Base-by-base conservation (phyloP, 2,113 vertebrate species). In the Mustela lutreola region DNA sequence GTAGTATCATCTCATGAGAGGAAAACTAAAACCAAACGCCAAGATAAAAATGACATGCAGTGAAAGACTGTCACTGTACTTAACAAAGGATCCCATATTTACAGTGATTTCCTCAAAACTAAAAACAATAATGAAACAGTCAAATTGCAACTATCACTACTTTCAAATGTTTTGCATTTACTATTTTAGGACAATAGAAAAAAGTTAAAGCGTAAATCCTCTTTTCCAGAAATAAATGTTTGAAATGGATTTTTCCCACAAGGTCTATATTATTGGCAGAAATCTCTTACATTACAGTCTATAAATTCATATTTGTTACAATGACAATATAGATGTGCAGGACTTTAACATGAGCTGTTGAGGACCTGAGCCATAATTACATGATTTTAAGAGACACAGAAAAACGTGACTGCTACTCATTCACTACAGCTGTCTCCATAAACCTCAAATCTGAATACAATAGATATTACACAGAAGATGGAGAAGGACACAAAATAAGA, bases 291-390 rank as follows among this genome's bases (percentile, higher is more conserved):
- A 65, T 62, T 85, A 93, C 2, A 76, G 53, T 81, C 24, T 16
- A 94, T 81, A 96, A 88, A 91, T 39, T 50, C 86, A 87, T 73
- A 95, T 85, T 84, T 91, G 71, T 60, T 71, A 80, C 84, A 91
- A 86, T 94, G 31, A 11, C 71, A 65, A 11, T 91, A 63, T 15
- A 81, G 50, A 53, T 79, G 18, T 93, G n/a, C 16, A 79, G 62
- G 80, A 53, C 11, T 92, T 86, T 95, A 71, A 22, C 60, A 21
- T 62, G 53, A 65, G 33, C 42, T 89, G 0, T 19, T 73, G 42
- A 85, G 19, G 39, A 71, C 62, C 19, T 71, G 48, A 89, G 82
- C 91, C 33, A 76, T 78, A 92, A 91, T 48, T 91, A n/a, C 18
- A 75, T 48, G 42, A 87, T 70, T 95, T 93, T 88, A 80, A 76